Evolutionary conservation across 2,113 vertebrate species (phyloP), one percentile per base, ranked within the genome.

Genomic region (Crocuta crocuta): DNA sequence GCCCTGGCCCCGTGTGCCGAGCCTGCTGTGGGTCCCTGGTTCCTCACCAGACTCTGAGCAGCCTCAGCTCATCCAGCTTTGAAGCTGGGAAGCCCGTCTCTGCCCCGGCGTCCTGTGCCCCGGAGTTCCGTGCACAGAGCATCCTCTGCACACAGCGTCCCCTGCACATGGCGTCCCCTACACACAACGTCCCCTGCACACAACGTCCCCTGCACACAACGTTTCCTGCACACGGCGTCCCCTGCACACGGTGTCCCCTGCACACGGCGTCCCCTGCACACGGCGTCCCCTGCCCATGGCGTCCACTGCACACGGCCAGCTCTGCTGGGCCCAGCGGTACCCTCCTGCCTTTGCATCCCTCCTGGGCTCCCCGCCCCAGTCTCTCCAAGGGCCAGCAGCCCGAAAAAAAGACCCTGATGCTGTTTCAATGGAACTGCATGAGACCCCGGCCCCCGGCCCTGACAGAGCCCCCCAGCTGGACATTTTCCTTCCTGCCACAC

Each of bases 1-100:
- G 8, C 24, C 33, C 3, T 0, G 7, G 5, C 23, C 7, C 68
- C 26, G 0, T 0, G 0, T 2, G 0, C 58, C 17, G 4, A 73
- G 35, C 71, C 35, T 31, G 74, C 33, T 5, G 0, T 3, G 2
- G 5, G 74, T 10, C n/a, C 0, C 61, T 16, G 7, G 53, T 0
- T 45, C 81, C 55, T 3, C 2, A 1, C n/a, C 66, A 45, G 63
- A 13, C 76, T 55, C 80, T 19, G 45, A 21, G 45, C 16, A 39
- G 68, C 48, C 23, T 19, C 0, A 0, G n/a, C 5, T 33, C 35
- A 0, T 19, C 68, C 65, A 3, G 45, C 39, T 74, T 23, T 26
- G 74, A 33, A 19, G 71, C 45, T 7, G 9, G 35, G 19, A 58
- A 74, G 76, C 31, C 31, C 6, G 35, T 8, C 65, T 58, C 26